Evolutionary conservation across 2,797 vertebrate genomes (phyloP).

Genomic region (Tadarida brasiliensis): DNA sequence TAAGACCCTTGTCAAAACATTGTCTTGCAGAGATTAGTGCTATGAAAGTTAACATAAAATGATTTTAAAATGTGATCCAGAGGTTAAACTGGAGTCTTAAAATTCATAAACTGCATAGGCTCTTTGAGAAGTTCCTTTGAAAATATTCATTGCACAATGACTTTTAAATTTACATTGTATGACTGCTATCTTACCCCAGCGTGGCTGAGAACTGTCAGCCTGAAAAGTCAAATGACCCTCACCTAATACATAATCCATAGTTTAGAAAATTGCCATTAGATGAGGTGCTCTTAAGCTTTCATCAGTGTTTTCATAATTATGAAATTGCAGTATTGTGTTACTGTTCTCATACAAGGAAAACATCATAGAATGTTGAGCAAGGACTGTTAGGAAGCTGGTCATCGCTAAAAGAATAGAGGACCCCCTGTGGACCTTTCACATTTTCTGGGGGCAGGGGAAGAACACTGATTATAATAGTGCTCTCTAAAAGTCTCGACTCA

Average conservation of each 20-base stretch:
- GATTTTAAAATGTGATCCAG: conserved; percentile 31
- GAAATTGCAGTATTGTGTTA: background rate
- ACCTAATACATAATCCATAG: background rate
- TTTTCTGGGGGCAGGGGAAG: background rate
- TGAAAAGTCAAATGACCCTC: background rate
- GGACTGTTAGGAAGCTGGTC: background rate
- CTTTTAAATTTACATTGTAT: conserved; percentile 25
- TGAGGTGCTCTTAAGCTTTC: background rate
- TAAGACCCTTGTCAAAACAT: conserved; percentile 63
- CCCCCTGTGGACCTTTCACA: background rate
- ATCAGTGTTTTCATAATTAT: background rate
- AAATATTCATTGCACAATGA: background rate
- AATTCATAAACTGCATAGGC: background rate
- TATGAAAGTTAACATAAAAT: conserved; percentile 34
- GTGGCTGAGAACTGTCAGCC: background rate
- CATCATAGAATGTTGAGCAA: background rate
- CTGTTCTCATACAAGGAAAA: background rate
- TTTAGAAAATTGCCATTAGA: conserved; percentile 12
- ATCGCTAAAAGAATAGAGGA: background rate
- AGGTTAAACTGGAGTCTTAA: conserved; percentile 15
- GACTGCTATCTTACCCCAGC: background rate
- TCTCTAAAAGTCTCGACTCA: background rate
- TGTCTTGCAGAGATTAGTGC: conserved; percentile 24
- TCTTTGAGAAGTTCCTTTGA: background rate
- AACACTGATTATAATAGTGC: background rate